These are phyloP conservation scores for Pygathrix nemaeus DNA, from an alignment of 2,113 vertebrate species.

Conservation along the genomic window DNA sequence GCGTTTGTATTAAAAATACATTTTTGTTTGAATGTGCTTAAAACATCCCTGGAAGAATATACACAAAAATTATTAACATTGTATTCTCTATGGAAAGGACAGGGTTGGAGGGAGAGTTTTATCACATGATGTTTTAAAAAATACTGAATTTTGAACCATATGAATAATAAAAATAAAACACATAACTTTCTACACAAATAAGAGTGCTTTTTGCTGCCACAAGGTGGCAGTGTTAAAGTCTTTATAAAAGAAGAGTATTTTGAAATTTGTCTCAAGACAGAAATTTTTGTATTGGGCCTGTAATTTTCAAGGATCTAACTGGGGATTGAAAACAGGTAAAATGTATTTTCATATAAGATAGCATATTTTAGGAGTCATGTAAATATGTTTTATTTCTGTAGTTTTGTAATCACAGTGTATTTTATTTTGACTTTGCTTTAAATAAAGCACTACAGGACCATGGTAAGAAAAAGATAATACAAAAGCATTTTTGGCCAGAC, in stretches of 20 bases:
- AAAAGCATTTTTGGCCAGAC: neutral
- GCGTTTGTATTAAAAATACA: neutral
- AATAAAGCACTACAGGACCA: neutral
- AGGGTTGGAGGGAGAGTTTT: neutral
- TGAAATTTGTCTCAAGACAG: neutral
- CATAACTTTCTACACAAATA: neutral
- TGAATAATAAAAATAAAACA: neutral
- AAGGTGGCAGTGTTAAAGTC: conserved; percentile 61
- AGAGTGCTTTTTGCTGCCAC: conserved; percentile 35
- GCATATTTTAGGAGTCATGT: neutral
- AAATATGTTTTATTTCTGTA: neutral
- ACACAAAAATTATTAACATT: neutral
- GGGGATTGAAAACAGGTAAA: neutral
- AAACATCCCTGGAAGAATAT: neutral
- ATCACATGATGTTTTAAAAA: neutral
- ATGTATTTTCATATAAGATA: neutral
- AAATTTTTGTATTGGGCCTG: neutral
- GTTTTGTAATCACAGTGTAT: neutral
- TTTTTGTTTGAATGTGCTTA: conserved; percentile 2
- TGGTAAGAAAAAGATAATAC: neutral
- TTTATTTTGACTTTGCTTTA: conserved; percentile 38
- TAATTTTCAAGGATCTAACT: neutral
- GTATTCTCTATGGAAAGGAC: neutral
- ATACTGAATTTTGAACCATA: neutral
- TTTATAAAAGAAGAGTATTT: neutral